A percentile compares a stretch with the other conserved stretches of the same genome.
Evolutionary conservation across 2,888 invertebrate species (phyloP).

Genomic region (Capitulum mitella): DNA sequence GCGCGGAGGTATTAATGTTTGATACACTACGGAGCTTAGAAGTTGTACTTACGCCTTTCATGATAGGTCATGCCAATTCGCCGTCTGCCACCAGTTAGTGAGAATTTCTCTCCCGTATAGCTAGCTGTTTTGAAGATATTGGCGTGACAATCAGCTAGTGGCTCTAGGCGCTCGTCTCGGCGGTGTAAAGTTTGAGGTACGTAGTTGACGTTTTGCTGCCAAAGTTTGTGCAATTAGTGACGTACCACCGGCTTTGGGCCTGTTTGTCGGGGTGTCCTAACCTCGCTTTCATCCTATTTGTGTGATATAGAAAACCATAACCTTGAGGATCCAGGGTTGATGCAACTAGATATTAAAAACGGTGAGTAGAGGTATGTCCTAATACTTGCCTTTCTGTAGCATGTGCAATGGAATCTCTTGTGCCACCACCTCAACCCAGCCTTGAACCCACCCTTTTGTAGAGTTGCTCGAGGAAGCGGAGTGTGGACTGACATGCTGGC

Average conservation of each 20-base stretch:
- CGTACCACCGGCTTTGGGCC: conserved; percentile 15
- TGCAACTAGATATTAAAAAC: conserved; percentile 12
- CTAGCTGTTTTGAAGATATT: not conserved
- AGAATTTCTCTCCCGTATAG: not conserved
- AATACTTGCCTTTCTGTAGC: conserved; percentile 23
- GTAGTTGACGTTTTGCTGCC: conserved; percentile 19
- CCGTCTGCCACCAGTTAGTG: not conserved
- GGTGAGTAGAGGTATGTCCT: conserved; percentile 7
- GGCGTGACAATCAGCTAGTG: not conserved
- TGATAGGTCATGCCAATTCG: conserved; percentile 22
- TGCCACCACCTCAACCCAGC: conserved; percentile 19
- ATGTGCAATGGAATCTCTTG: conserved; percentile 24
- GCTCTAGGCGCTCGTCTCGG: not conserved
- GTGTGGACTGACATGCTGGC: too few species aligned
- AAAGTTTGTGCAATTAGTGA: conserved; percentile 24
- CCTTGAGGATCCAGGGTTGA: not conserved
- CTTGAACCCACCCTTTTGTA: conserved; percentile 10
- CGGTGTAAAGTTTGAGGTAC: not conserved
- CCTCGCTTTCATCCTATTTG: conserved; percentile 21
- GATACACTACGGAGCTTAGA: conserved; percentile 24
- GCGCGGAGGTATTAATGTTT: conserved; percentile 21
- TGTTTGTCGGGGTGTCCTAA: conserved; percentile 8
- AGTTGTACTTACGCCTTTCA: conserved; percentile 24
- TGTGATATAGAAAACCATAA: conserved; percentile 22
- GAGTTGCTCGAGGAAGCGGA: not conserved